These are phyloP conservation scores for Trachelus tabidus DNA, from an alignment of 2,888 invertebrate species.

Conservation along the genomic window DNA sequence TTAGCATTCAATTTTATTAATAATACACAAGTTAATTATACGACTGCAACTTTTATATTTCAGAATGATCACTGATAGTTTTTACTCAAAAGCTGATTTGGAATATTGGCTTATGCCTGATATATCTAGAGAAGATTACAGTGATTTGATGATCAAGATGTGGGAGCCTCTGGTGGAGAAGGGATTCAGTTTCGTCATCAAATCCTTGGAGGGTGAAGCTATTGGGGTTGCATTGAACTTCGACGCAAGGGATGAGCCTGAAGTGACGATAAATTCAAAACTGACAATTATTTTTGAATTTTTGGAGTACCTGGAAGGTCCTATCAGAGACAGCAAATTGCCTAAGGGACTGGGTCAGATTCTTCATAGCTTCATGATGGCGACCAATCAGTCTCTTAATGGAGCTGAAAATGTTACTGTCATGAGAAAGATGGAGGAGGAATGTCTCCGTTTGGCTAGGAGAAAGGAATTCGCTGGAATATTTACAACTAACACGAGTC, in stretches of 20 bases:
- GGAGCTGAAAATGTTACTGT: conserved; percentile 82
- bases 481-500: conserved; percentile 88
- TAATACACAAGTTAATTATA: neutral
- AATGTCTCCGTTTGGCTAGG: conserved; percentile 76
- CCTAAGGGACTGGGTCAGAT: conserved; percentile 77
- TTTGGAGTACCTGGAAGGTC: conserved; percentile 80
- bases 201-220: conserved; percentile 68
- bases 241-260: conserved; percentile 84
- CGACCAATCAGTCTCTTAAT: conserved; percentile 74
- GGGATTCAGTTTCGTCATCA: conserved; percentile 79
- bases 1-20: conserved; percentile 1
- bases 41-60: conserved; percentile 33
- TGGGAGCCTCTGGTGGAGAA: conserved; percentile 79
- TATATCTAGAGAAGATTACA: conserved; percentile 77
- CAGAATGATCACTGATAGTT: conserved; percentile 87
- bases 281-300: conserved; percentile 81
- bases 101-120: conserved; percentile 82
- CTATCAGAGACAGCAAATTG: conserved; percentile 74
- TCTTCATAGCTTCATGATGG: conserved; percentile 91
- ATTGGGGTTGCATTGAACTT: conserved; percentile 84
- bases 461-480: conserved; percentile 78
- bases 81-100: conserved; percentile 87
- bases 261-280: conserved; percentile 76
- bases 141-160: conserved; percentile 74
- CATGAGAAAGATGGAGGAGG: conserved; percentile 83